Base-by-base conservation (phyloP, 2,113 vertebrate species). In the Sebastes schlegelii region DNA sequence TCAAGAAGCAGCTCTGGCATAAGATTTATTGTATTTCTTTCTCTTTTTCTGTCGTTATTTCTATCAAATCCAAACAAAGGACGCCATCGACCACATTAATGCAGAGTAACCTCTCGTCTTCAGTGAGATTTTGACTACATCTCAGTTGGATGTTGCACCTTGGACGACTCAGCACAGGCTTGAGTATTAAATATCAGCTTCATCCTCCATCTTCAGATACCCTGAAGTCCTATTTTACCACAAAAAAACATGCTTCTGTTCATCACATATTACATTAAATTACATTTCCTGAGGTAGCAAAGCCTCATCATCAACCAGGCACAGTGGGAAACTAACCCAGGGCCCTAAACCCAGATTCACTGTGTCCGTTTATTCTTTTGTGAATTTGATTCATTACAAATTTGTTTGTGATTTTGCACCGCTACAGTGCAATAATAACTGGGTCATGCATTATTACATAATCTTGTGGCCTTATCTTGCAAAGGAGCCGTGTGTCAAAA, bases 11-110 rank as follows among this genome's bases (percentile, higher is more conserved):
- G 66, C 48, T 19, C 71, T 8, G 34, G 12, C 13, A 66, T 34
- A 51, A 7, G 5, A 48, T 1, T 65, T 65, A 23, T 65, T 55
- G 5, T 70, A 12, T 74, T 23, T 74, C 21, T 72, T 84, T 54
- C 12, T 54, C 17, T 60, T 54, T 61, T 73, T 69, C 9, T 62
- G 21, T 60, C 55, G 17, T 63, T 71, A 34, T 57, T 65, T 46
- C 13, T 48, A 17, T 73, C 43, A 51, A 55, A 46, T n/a, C 42
- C 9, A 23, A 51, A 55, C 45, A 67, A 78, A 79, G 55, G 64
- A 81, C 73, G 21, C 26, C n/a, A 57, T 55, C 66, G 4, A 48
- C 23, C 62, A 73, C 43, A 81, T 52, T 60, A 21, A 76, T 34
- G 49, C 45, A 66, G 26, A 64, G 14, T 54, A 58, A 61, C n/a